Evolutionary conservation across 2,113 vertebrate genomes (phyloP), one percentile per base, ranked within the genome.

Genomic region (cattle (Bos taurus)): DNA sequence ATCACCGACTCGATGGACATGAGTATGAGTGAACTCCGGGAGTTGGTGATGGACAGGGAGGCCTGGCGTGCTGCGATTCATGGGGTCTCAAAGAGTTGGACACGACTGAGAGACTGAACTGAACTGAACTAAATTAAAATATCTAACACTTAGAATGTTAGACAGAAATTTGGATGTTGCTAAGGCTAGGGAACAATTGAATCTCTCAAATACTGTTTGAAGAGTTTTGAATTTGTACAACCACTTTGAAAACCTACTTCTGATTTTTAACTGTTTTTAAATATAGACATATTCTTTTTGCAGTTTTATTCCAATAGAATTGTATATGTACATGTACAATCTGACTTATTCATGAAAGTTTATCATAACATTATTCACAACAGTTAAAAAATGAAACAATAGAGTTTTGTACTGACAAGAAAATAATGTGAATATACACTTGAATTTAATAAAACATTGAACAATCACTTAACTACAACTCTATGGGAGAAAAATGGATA

Each of bases 401-500:
- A 16, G 46, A 33, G 56, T 57, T n/a, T 50, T 43, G 21, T 1
- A 25, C 78, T 57, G 36, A 57, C 13, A 48, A 15, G 56, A 52
- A 67, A 94, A 71, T 91, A 84, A 88, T 43, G 33, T 67, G 25
- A 46, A 16, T 25, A 5, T 17, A 28, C 30, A 78, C 46, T 43
- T 88, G 15, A 77, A 88, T 88, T 59, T 28, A 89, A 71, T 40
- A 85, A 92, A 80, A 19, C 4, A 64, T 6, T 60, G 92, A 52
- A 48, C 7, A 88, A 5, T 56, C n/a, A 71, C 46, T 46, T 54
- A 90, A 36, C 30, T 92, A n/a, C 11, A 85, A 33, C 26, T 88
- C 92, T 81, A 19, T 30, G 26, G 89, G 14, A 92, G 7, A 81
- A 94, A 94, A 96, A 52, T 33, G 11, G 23, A 10, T 88, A 94